Conservation (phyloP, 1,140 invertebrate species). For the Proctacanthus coquilletti region DNA sequence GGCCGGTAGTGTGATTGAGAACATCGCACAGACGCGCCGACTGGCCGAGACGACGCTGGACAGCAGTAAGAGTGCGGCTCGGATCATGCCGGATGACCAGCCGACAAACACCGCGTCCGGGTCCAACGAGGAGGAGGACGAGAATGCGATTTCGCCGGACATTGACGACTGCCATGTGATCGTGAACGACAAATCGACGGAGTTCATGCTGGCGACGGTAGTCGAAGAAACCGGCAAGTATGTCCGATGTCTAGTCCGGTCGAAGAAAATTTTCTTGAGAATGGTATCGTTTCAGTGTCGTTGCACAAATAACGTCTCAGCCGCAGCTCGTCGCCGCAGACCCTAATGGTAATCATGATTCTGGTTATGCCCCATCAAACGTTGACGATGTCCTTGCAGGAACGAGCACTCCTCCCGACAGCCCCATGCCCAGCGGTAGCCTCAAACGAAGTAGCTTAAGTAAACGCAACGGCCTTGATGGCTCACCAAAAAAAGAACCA, state of each 20-base stretch:
- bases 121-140: constrained; percentile 72
- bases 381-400: constrained; percentile 35
- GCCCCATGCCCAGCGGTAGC: constrained; percentile 31
- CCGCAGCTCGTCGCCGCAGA: constrained; percentile 35
- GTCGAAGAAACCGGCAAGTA: constrained; percentile 61
- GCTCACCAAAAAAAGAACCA: constrained; percentile 24
- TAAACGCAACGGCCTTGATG: constrained; percentile 19
- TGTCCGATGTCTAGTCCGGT: constrained; percentile 19
- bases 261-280: no score
- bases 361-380: constrained; percentile 56
- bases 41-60: constrained; percentile 68
- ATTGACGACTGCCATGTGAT: constrained; percentile 67
- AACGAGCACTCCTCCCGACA: constrained; percentile 32
- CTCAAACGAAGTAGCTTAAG: constrained; percentile 21
- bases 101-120: constrained; percentile 84
- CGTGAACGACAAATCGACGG: constrained; percentile 75
- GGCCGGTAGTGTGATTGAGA: constrained; percentile 75
- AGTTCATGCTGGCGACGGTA: constrained; percentile 74
- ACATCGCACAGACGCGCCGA: constrained; percentile 63
- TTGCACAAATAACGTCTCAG: constrained; percentile 37
- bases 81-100: constrained; percentile 45
- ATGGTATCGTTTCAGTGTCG: constrained; percentile 34
- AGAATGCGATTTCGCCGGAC: constrained; percentile 37
- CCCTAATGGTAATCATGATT: constrained; percentile 65
- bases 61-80: constrained; percentile 39